phyloP scores from a whole-genome alignment of 35 echinoderm and acorn worm species.

The Apostichopus californicus region DNA sequence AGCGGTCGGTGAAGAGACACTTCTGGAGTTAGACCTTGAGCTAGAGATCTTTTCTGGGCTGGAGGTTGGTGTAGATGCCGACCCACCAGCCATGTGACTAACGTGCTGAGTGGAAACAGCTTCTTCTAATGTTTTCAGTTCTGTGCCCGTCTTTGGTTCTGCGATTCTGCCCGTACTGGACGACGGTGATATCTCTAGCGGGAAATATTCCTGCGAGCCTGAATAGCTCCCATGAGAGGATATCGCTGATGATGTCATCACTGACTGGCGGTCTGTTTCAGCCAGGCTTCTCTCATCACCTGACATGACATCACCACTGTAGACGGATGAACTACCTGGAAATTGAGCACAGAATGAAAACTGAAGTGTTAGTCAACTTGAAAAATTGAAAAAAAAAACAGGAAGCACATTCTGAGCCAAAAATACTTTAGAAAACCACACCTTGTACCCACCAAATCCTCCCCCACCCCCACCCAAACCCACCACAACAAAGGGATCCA shows the following conservation, averaged over 20 bases:
- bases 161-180: constrained; percentile 10
- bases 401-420: no score
- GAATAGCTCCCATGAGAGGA: constrained; percentile 81
- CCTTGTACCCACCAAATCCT: no score
- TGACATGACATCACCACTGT: constrained; percentile 37
- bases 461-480: no score
- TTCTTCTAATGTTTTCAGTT: neutral
- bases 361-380: no score
- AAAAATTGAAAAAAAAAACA: no score
- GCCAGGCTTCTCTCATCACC: constrained; percentile 52
- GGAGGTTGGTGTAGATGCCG: neutral
- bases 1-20: constrained; percentile 43
- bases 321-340: constrained; percentile 27
- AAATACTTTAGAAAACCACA: no score
- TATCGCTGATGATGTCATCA: constrained; percentile 66
- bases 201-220: constrained; percentile 85
- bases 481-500: no score
- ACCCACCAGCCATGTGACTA: neutral
- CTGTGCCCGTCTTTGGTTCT: neutral
- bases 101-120: neutral
- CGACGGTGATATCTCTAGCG: constrained; percentile 61
- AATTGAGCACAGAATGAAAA: neutral
- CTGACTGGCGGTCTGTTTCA: constrained; percentile 71
- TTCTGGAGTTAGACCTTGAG: constrained; percentile 4
- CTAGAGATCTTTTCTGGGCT: constrained; percentile 11